Percentiles rank a stretch among this genome's conserved stretches.
Conservation (phyloP, 2,888 invertebrate species). For the Coecobrya sp. region DNA sequence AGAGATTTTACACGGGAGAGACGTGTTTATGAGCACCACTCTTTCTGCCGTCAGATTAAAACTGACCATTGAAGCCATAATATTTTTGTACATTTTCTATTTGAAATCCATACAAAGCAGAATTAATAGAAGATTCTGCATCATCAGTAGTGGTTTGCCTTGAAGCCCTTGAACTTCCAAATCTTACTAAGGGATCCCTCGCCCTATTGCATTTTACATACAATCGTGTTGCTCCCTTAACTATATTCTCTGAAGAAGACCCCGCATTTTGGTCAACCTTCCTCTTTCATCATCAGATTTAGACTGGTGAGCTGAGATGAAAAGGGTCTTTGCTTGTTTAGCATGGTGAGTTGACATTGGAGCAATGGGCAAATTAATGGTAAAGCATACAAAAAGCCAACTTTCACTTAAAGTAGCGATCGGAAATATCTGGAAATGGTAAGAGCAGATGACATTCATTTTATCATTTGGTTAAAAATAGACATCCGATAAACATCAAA, state of each 20-base stretch:
- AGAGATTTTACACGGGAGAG: not conserved
- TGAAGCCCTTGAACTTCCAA: constrained; percentile 49
- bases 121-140: not conserved
- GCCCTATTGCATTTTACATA: too few species aligned
- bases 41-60: constrained; percentile 6
- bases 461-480: not conserved
- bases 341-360: not conserved
- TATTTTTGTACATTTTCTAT: not conserved
- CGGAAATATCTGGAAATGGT: not conserved
- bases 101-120: not conserved
- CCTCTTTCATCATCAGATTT: not conserved
- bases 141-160: not conserved
- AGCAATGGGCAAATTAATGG: too few species aligned
- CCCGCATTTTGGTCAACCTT: not conserved
- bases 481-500: not conserved
- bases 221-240: too few species aligned
- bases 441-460: not conserved
- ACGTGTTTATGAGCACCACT: not conserved
- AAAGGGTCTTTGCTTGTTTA: not conserved
- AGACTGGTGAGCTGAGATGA: not conserved
- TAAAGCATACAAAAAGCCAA: too few species aligned
- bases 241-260: too few species aligned
- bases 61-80: not conserved
- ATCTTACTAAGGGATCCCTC: too few species aligned
- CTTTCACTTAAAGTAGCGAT: not conserved